These are phyloP conservation scores for Microdon myrmicae DNA, from an alignment of 2,888 invertebrate genomes.

Conservation along the genomic window DNA sequence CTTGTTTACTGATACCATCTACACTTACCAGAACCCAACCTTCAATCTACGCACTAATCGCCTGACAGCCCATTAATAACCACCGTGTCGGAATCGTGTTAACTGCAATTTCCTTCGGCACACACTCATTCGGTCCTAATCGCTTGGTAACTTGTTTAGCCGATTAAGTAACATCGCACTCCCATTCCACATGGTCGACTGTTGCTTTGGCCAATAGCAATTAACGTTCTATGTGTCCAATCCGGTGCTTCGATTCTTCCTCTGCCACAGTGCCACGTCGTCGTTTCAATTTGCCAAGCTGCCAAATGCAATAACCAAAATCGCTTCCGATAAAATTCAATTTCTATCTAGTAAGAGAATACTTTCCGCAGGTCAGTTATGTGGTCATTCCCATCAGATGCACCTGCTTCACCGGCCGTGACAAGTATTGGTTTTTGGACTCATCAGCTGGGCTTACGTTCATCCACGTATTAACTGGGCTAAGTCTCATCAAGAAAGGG, in stretches of 20 bases:
- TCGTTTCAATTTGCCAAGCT: constrained; percentile 19
- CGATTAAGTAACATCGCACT: constrained; percentile 5
- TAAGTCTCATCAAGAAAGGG: too few relatives aligned
- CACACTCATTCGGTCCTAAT: constrained; percentile 9
- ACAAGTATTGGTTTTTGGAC: too few relatives aligned
- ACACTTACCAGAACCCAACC: background rate
- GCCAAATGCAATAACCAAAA: constrained; percentile 34
- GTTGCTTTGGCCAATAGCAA: constrained; percentile 30
- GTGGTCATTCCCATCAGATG: constrained; percentile 6
- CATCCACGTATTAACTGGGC: too few relatives aligned
- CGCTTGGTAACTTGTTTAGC: constrained; percentile 6
- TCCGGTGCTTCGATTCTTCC: background rate
- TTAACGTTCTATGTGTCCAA: constrained; percentile 14
- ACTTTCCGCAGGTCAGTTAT: constrained; percentile 26
- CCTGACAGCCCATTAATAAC: background rate
- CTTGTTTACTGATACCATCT: background rate
- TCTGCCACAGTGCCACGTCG: constrained; percentile 4
- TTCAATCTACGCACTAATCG: constrained; percentile 6
- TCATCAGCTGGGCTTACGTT: too few relatives aligned
- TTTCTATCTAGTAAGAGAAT: constrained; percentile 29
- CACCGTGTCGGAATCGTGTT: constrained; percentile 1
- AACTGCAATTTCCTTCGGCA: background rate
- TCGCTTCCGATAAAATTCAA: constrained; percentile 39
- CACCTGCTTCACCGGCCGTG: background rate
- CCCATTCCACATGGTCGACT: too few relatives aligned